Evolutionary conservation across 2,888 invertebrate genomes (phyloP).

Genomic region (Phalera bucephala): DNA sequence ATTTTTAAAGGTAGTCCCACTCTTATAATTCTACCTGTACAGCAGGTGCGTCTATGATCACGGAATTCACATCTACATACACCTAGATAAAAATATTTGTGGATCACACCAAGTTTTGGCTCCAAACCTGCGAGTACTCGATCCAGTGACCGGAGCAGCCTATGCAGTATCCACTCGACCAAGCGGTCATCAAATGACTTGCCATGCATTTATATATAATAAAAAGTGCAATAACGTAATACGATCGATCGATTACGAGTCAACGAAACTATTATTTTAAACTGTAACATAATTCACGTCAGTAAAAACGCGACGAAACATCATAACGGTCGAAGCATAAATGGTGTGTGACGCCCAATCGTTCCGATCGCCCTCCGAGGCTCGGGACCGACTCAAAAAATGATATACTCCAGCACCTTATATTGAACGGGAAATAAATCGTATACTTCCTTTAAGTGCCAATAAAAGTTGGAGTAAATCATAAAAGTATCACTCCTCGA

Average conservation of each 20-base stretch:
- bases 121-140: too few relatives aligned
- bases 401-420: slow-evolving; percentile 78
- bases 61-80: too few relatives aligned
- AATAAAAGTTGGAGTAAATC: slow-evolving; percentile 83
- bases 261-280: slow-evolving; percentile 27
- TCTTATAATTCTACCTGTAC: too few relatives aligned
- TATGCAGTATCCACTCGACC: too few relatives aligned
- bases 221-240: slow-evolving; percentile 3
- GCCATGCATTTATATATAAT: too few relatives aligned
- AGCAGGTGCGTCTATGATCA: too few relatives aligned
- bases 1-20: too few relatives aligned
- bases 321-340: slow-evolving; percentile 46
- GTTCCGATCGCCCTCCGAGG: slow-evolving; percentile 56
- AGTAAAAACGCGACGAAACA: slow-evolving; percentile 34
- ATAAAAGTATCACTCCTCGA: slow-evolving; percentile 81
- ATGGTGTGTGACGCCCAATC: slow-evolving; percentile 65
- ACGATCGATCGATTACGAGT: slow-evolving; percentile 7
- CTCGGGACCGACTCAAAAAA: slow-evolving; percentile 69
- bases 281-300: slow-evolving; percentile 27
- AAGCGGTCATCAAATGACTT: too few relatives aligned
- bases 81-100: too few relatives aligned
- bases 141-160: too few relatives aligned
- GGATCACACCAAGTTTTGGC: too few relatives aligned
- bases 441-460: slow-evolving; percentile 82
- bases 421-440: slow-evolving; percentile 81